Evolutionary conservation across 2,797 vertebrate species (phyloP).

Genomic region (Cuniculus paca): DNA sequence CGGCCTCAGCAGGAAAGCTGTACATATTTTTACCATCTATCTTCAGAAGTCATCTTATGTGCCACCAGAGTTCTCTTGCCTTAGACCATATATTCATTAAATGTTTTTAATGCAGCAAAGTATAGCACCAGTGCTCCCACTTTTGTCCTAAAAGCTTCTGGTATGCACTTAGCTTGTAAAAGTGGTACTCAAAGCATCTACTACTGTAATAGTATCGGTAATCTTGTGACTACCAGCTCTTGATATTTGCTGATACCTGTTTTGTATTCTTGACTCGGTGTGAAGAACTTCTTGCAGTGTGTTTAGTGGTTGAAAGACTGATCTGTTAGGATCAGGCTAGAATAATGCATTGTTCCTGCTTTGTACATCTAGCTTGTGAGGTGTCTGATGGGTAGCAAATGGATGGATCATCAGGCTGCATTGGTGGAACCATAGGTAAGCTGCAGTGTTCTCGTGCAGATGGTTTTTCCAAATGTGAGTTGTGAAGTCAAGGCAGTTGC

Average conservation of each 20-base stretch:
- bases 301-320: slow-evolving; percentile 60
- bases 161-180: neutral
- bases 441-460: slow-evolving; percentile 20
- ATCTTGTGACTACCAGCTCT: neutral
- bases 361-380: slow-evolving; percentile 48
- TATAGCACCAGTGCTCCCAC: neutral
- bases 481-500: slow-evolving; percentile 23
- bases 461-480: slow-evolving; percentile 65
- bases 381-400: slow-evolving; percentile 53
- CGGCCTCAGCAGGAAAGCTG: neutral
- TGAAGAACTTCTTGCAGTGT: slow-evolving; percentile 48
- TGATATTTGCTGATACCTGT: neutral
- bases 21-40: neutral
- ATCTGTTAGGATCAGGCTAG: neutral
- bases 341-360: slow-evolving; percentile 49
- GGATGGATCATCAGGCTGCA: slow-evolving; percentile 41
- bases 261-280: slow-evolving; percentile 41
- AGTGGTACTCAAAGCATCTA: neutral
- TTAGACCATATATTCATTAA: neutral
- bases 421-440: slow-evolving; percentile 15
- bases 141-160: neutral
- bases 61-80: neutral
- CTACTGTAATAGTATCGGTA: neutral
- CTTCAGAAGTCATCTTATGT: neutral
- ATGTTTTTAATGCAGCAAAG: neutral